phyloP scores from a whole-genome alignment of 2,888 invertebrate species.

The Melinaea marsaeus region DNA sequence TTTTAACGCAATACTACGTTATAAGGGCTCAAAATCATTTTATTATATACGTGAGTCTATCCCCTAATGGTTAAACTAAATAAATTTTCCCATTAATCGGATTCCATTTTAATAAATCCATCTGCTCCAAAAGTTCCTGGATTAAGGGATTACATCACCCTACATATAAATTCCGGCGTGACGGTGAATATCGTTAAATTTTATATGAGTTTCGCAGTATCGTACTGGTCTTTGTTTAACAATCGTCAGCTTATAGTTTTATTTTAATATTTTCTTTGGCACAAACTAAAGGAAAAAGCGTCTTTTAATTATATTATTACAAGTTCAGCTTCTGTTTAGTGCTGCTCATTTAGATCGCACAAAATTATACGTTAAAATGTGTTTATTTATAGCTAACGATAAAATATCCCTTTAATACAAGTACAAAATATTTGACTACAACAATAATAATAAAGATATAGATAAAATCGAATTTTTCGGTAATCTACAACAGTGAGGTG shows the following conservation, averaged over 20 bases:
- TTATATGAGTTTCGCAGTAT: slow-evolving; percentile 56
- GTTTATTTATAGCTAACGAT: no score
- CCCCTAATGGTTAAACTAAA: background rate
- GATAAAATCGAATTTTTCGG: no score
- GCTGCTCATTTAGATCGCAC: no score
- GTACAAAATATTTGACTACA: no score
- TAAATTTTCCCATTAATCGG: slow-evolving; percentile 16
- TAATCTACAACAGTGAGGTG: no score
- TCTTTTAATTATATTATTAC: background rate
- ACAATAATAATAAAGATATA: no score
- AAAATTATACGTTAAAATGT: no score
- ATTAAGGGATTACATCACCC: slow-evolving; percentile 42
- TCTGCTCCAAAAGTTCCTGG: slow-evolving; percentile 35
- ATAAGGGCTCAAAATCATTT: no score
- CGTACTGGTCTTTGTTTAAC: slow-evolving; percentile 49
- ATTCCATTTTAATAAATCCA: slow-evolving; percentile 22
- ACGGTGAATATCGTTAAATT: slow-evolving; percentile 50
- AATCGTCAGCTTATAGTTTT: slow-evolving; percentile 37
- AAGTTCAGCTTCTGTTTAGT: background rate
- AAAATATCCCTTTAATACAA: no score
- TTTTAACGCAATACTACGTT: no score
- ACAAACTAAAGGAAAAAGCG: slow-evolving; percentile 28
- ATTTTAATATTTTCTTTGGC: slow-evolving; percentile 28
- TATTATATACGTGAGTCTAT: no score
- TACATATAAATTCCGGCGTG: slow-evolving; percentile 13